A percentile compares a stretch with the other conserved stretches of the same genome.
These are phyloP conservation scores for Xanthorhoe spadicearia DNA, from an alignment of 2,888 invertebrate genomes.

Conservation along the genomic window DNA sequence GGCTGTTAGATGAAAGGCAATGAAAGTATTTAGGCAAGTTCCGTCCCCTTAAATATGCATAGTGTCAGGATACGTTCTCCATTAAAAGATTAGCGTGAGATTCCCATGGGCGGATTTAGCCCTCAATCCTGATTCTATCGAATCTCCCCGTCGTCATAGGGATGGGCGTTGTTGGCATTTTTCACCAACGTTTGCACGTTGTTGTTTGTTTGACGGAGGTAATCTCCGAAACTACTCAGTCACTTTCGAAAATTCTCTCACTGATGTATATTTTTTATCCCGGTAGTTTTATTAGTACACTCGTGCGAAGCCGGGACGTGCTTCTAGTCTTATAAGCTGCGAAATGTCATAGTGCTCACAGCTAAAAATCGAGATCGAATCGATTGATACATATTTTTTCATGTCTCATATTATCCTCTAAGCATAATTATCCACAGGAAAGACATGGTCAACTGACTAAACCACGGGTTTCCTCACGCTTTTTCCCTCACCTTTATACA, in stretches of 20 bases:
- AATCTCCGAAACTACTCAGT: too few relatives aligned
- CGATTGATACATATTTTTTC: too few relatives aligned
- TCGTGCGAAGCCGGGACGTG: too few relatives aligned
- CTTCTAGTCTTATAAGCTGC: too few relatives aligned
- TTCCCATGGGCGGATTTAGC: not conserved
- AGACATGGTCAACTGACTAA: not conserved
- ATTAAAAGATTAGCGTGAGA: slow-evolving; percentile 1
- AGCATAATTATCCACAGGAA: not conserved
- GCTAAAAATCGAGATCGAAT: too few relatives aligned
- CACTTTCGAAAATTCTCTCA: too few relatives aligned
- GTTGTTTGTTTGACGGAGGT: too few relatives aligned
- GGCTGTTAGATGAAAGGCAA: not conserved
- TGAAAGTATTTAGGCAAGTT: not conserved
- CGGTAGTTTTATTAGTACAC: too few relatives aligned
- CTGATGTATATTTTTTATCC: too few relatives aligned
- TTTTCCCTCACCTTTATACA: not conserved
- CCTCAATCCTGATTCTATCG: not conserved
- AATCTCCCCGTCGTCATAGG: too few relatives aligned
- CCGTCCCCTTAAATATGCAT: not conserved
- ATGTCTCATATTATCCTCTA: not conserved
- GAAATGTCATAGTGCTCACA: not conserved
- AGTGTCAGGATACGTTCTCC: not conserved
- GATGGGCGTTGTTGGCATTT: too few relatives aligned
- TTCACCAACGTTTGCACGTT: too few relatives aligned
- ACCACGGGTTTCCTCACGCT: not conserved